A percentile compares a stretch with the other conserved stretches of the same genome.
Evolutionary conservation across 2,888 invertebrate genomes (phyloP).

Genomic region (Mythimna ferrago): DNA sequence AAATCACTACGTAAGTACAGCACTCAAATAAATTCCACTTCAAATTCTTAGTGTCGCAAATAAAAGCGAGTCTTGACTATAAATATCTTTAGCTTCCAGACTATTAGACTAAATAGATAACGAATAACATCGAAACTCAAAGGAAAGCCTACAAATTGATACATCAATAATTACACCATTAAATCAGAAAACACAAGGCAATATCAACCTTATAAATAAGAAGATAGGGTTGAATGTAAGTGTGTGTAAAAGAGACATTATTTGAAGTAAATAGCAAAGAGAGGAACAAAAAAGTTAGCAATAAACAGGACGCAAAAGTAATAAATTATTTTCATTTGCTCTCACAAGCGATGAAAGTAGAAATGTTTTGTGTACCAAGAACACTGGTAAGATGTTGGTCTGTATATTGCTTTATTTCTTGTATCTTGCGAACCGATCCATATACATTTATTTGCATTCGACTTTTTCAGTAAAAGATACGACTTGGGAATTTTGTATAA

Average conservation of each 20-base stretch:
- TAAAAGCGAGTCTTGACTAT: not conserved
- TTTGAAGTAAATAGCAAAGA: slow-evolving; percentile 44
- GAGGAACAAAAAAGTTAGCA: slow-evolving; percentile 49
- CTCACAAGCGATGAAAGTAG: slow-evolving; percentile 34
- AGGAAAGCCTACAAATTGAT: slow-evolving; percentile 53
- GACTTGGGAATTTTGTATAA: too few relatives aligned
- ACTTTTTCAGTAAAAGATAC: too few relatives aligned
- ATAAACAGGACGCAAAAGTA: slow-evolving; percentile 57
- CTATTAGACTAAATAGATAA: slow-evolving; percentile 50
- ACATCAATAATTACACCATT: slow-evolving; percentile 60
- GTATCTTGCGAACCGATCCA: not conserved
- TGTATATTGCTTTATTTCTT: slow-evolving; percentile 7
- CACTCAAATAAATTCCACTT: slow-evolving; percentile 16
- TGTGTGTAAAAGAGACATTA: slow-evolving; percentile 35
- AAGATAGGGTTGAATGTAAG: not conserved
- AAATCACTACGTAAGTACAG: not conserved
- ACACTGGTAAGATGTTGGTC: slow-evolving; percentile 5
- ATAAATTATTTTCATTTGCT: slow-evolving; percentile 61
- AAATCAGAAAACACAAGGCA: slow-evolving; percentile 14
- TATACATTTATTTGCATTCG: too few relatives aligned
- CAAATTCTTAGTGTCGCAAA: not conserved
- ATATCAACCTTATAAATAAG: rapidly evolving
- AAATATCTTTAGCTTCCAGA: slow-evolving; percentile 49
- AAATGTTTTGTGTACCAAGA: slow-evolving; percentile 29
- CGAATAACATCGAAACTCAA: slow-evolving; percentile 29